Percentiles rank a stretch among this genome's conserved stretches.
These are phyloP conservation scores for Hemibagrus wyckioides DNA, from an alignment of 2,113 vertebrate genomes.

Conservation along the genomic window DNA sequence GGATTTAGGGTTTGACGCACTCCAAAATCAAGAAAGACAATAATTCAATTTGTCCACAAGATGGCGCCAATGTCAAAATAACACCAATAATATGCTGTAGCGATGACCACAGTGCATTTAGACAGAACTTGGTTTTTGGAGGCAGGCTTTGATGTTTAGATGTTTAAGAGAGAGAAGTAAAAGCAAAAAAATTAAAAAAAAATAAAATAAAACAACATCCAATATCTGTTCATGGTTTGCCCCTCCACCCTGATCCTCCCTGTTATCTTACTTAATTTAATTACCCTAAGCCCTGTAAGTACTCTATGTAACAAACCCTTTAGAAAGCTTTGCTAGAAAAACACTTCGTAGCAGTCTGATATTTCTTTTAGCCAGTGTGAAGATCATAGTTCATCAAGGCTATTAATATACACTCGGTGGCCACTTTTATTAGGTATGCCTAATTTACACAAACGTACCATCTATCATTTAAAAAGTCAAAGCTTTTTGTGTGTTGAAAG, in stretches of 20 bases:
- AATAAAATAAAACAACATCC: neutral
- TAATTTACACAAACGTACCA: neutral
- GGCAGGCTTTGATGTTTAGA: neutral
- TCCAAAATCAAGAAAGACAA: neutral
- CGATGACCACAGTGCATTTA: neutral
- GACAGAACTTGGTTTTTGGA: neutral
- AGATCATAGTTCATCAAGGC: neutral
- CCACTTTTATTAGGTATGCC: neutral
- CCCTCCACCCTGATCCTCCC: neutral
- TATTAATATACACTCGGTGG: neutral
- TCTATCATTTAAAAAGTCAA: neutral
- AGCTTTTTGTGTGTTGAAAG: neutral
- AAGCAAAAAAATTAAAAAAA: too few relatives aligned
- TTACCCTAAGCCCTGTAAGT: slow-evolving; percentile 55
- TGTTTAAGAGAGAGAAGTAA: neutral
- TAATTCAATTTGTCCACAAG: slow-evolving; percentile 13
- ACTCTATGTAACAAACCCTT: slow-evolving; percentile 60
- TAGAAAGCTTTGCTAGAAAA: neutral
- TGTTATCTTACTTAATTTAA: slow-evolving; percentile 21
- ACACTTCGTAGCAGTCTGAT: neutral
- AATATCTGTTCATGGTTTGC: neutral
- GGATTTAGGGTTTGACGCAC: neutral
- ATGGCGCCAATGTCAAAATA: slow-evolving; percentile 9
- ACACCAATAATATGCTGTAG: neutral
- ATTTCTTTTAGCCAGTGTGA: neutral